A percentile compares a stretch with the other conserved stretches of the same genome.
These are phyloP conservation scores for Osmerus mordax DNA, from an alignment of 2,113 vertebrate species.

Conservation along the genomic window DNA sequence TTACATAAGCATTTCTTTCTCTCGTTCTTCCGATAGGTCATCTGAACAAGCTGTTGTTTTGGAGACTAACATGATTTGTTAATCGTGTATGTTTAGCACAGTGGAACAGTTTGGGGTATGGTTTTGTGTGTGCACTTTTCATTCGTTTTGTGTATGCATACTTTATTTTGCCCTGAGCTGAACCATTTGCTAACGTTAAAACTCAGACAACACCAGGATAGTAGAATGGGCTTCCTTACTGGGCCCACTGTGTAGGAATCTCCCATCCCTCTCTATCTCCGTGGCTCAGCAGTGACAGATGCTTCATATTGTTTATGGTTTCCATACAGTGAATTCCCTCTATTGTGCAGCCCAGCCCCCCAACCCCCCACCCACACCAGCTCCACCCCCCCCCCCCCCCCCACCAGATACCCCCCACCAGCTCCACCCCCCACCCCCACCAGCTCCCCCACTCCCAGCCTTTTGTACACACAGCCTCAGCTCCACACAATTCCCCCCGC, in stretches of 20 bases:
- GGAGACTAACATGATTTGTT: too few relatives aligned
- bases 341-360: constrained; percentile 15
- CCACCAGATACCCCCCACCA: constrained; percentile 19
- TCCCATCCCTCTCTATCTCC: neutral
- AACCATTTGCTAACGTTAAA: too few relatives aligned
- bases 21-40: neutral
- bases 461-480: constrained; percentile 10
- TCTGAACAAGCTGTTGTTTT: neutral
- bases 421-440: constrained; percentile 21
- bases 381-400: constrained; percentile 24
- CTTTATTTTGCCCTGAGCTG: too few relatives aligned
- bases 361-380: constrained; percentile 18
- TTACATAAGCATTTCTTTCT: neutral
- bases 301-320: constrained; percentile 18
- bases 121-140: too few relatives aligned
- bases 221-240: too few relatives aligned
- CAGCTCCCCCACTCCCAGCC: constrained; percentile 24
- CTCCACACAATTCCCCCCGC: constrained; percentile 31
- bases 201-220: too few relatives aligned
- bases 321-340: constrained; percentile 21
- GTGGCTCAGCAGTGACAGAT: neutral
- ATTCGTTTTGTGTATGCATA: too few relatives aligned
- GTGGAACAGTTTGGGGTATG: too few relatives aligned
- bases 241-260: neutral
- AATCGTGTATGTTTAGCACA: neutral